Base-by-base conservation (phyloP, 2,797 vertebrate genomes). In the Sebastes minor region DNA sequence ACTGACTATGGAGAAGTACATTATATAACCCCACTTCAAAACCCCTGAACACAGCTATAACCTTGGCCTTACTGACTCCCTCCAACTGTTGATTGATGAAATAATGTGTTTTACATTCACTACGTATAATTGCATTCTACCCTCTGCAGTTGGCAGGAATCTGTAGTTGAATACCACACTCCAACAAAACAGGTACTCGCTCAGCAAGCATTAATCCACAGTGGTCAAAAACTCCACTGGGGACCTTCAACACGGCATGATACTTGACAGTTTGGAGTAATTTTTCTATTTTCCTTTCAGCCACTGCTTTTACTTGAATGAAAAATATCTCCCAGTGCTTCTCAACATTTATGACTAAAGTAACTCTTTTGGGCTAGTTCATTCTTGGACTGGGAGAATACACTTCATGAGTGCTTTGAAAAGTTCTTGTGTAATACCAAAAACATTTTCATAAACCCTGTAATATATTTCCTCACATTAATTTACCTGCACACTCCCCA, bases 401-500 rank as follows among this genome's bases (percentile, higher is more conserved):
- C 5, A 30, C 23, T 27, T 63, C 3, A 71, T 55, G 32, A 35
- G n/a, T 33, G 32, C 49, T 55, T 35, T 68, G 23, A 20, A 22
- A 56, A 63, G 25, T 55, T 71, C 5, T 30, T 38, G 14, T 61
- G 20, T 56, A 55, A 60, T 14, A 73, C 32, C 23, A 55, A 63
- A 67, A 69, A 38, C 16, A 35, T 35, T 27, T 32, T 71, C 18
- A 71, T 52, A 18, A 67, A 42, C 7, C 20, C 35, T 52, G 23
- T 62, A 27, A 67, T 23, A 55, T 59, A 28, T 10, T 59, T 64
- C 18, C 14, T 25, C 68, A 71, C 27, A 69, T 76, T 67, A 60
- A 80, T 79, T 77, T 72, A 69, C 52, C 74, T 65, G 52, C 23
- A 60, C 11, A 22, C 72, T 76, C 67, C 76, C 61, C 60, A 30